A percentile compares a stretch with the other conserved stretches of the same genome.
These are phyloP conservation scores for Periophthalmus modestus DNA, from an alignment of 2,113 vertebrate species.

Conservation along the genomic window DNA sequence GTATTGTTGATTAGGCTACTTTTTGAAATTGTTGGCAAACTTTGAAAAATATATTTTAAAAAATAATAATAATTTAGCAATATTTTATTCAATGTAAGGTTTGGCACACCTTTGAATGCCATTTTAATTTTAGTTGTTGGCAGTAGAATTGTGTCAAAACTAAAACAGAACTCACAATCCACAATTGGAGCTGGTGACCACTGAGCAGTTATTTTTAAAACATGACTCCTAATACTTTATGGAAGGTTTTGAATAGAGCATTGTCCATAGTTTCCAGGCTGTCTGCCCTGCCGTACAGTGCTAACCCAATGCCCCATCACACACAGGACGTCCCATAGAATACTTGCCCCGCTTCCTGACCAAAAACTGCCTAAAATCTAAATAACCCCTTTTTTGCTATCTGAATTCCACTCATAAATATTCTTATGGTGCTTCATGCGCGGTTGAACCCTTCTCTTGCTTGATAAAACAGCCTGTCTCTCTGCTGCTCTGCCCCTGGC, in stretches of 20 bases:
- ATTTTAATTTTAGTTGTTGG: neutral
- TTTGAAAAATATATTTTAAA: neutral
- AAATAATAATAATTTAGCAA: neutral
- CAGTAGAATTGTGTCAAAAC: neutral
- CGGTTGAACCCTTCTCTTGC: slow-evolving; percentile 17
- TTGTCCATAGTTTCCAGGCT: slow-evolving; percentile 1
- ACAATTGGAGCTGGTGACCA: neutral
- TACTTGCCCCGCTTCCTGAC: neutral
- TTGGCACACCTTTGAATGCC: neutral
- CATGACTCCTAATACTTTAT: neutral
- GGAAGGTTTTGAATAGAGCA: slow-evolving; percentile 8
- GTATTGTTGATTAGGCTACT: neutral
- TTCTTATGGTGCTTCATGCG: slow-evolving; percentile 14
- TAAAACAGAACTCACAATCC: neutral
- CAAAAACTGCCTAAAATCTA: slow-evolving; percentile 6
- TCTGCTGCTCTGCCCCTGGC: slow-evolving; percentile 21
- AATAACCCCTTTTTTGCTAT: slow-evolving; percentile 1
- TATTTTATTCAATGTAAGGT: neutral
- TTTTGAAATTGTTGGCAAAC: neutral
- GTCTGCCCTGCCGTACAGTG: neutral
- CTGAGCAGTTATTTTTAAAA: neutral
- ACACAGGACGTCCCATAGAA: slow-evolving; percentile 15
- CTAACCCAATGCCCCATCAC: slow-evolving; percentile 6
- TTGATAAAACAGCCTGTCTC: slow-evolving; percentile 25
- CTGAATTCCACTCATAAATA: slow-evolving; percentile 10